Evolutionary conservation across 2,113 vertebrate species (phyloP).

Genomic region (Alethe diademata): DNA sequence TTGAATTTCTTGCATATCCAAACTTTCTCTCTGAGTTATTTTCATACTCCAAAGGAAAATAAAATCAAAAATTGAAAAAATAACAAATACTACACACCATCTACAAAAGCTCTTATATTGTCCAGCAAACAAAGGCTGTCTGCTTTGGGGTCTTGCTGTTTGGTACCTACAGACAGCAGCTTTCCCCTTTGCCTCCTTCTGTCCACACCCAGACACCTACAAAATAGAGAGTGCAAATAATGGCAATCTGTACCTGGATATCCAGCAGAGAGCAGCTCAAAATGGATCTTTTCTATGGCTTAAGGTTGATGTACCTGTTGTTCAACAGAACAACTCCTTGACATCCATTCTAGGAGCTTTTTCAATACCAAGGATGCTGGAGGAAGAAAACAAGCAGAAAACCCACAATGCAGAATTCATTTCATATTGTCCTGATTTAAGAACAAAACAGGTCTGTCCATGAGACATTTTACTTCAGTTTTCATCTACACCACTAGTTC

Average conservation of each 20-base stretch:
- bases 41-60: background rate
- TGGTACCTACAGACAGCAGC: slow-evolving; percentile 19
- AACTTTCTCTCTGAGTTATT: background rate
- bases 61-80: background rate
- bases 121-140: slow-evolving; percentile 19
- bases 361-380: background rate
- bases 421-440: background rate
- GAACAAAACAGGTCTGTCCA: background rate
- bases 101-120: background rate
- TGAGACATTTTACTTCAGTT: background rate
- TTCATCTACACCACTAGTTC: background rate
- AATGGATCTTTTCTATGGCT: background rate
- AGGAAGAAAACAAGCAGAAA: background rate
- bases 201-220: background rate
- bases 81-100: background rate
- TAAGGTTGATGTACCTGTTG: background rate
- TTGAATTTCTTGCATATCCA: background rate
- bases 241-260: background rate
- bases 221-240: background rate
- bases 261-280: background rate
- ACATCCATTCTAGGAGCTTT: background rate
- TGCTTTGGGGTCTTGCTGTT: slow-evolving; percentile 53
- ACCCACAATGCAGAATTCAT: background rate
- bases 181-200: background rate
- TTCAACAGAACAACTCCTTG: background rate